Percentiles rank a stretch among this genome's conserved stretches.
Conservation (phyloP, 2,797 vertebrate species). For the Scyliorhinus canicula region DNA sequence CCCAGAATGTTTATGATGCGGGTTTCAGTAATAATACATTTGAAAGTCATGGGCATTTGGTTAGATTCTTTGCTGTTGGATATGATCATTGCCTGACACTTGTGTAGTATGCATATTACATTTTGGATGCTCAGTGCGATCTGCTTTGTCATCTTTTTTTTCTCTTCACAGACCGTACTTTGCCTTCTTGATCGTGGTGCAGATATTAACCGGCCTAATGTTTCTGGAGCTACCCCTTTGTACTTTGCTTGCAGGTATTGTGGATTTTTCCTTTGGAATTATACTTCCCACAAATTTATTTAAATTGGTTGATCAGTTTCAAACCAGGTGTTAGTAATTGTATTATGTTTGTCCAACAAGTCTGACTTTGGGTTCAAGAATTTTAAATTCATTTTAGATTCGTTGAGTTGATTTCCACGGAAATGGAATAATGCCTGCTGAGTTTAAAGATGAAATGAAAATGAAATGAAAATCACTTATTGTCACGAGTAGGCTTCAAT, state of each 20-base stretch:
- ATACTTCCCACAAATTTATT: neutral
- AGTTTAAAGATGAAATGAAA: slow-evolving; percentile 1
- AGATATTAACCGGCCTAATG: slow-evolving; percentile 93
- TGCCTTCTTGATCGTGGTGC: slow-evolving; percentile 95
- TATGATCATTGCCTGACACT: neutral
- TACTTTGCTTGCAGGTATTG: slow-evolving; percentile 96
- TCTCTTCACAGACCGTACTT: slow-evolving; percentile 70
- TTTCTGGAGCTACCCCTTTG: slow-evolving; percentile 92
- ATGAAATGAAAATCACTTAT: no score
- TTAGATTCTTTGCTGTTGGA: neutral
- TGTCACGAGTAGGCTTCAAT: no score
- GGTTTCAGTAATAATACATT: no score
- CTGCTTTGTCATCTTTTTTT: slow-evolving; percentile 42
- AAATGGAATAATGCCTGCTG: neutral
- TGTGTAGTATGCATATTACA: neutral
- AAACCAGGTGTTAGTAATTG: neutral
- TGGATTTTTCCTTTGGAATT: slow-evolving; percentile 41
- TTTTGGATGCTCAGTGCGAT: neutral
- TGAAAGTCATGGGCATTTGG: neutral
- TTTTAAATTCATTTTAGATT: neutral
- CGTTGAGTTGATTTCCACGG: neutral
- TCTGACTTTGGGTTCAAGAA: neutral
- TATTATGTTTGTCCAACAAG: neutral
- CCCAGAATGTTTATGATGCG: no score
- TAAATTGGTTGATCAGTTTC: neutral